These are phyloP conservation scores for Artemia sinica DNA, from an alignment of 2,888 invertebrate species.

Conservation along the genomic window DNA sequence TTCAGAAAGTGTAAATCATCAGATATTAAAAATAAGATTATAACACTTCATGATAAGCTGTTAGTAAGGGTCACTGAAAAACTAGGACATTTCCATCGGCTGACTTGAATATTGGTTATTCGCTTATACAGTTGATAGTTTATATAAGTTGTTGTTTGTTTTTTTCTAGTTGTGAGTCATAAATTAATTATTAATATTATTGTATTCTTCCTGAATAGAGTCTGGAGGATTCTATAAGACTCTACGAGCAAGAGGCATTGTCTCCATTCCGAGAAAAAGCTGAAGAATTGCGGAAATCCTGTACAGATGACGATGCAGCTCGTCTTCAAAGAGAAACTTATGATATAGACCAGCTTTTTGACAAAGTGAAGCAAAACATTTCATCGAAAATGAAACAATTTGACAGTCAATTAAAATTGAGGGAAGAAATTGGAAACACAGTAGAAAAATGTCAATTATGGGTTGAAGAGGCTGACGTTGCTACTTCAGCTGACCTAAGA, in stretches of 20 bases:
- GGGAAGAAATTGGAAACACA: conserved; percentile 63
- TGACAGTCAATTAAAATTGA: conserved; percentile 51
- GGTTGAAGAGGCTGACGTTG: conserved; percentile 76
- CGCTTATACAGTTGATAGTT: too few species aligned
- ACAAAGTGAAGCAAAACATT: conserved; percentile 51
- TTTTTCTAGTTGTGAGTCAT: background rate
- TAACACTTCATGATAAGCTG: too few species aligned
- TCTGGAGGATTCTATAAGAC: conserved; percentile 54
- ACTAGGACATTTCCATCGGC: too few species aligned
- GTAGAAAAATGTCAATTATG: conserved; percentile 65
- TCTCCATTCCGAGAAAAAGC: conserved; percentile 58
- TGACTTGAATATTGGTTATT: too few species aligned
- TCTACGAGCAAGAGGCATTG: conserved; percentile 54
- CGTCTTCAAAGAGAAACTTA: conserved; percentile 34
- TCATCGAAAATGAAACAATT: conserved; percentile 52
- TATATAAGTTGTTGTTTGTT: background rate
- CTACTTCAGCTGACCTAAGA: conserved; percentile 59
- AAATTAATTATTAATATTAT: conserved; percentile 15
- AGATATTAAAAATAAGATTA: too few species aligned
- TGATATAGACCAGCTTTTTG: conserved; percentile 52
- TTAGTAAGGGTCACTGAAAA: too few species aligned
- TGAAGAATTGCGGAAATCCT: conserved; percentile 58
- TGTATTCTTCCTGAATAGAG: conserved; percentile 31
- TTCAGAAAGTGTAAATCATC: too few species aligned
- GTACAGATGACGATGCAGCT: conserved; percentile 42